Percentiles rank a stretch among this genome's conserved stretches.
phyloP scores from a whole-genome alignment of 1,140 invertebrate genomes.

The Zaprionus africanus region DNA sequence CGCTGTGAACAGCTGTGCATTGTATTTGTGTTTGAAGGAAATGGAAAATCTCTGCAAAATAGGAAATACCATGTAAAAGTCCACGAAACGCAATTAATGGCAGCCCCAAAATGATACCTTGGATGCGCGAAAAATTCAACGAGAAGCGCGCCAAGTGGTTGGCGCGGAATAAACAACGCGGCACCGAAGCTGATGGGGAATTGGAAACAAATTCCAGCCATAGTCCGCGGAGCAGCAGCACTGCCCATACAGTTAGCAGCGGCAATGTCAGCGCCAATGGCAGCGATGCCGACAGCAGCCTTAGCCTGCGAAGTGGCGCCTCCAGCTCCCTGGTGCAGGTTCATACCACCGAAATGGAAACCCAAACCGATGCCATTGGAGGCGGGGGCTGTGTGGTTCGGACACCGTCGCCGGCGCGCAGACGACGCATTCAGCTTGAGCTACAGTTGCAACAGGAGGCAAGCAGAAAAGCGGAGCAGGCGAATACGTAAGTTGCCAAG shows the following conservation, averaged over 20 bases:
- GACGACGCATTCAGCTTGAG: conserved; percentile 66
- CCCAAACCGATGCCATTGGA: conserved; percentile 63
- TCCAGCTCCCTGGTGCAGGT: conserved; percentile 45
- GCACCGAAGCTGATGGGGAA: conserved; percentile 20
- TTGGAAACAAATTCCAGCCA: conserved; percentile 26
- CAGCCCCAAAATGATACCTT: conserved; percentile 79
- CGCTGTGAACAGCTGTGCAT: conserved; percentile 45
- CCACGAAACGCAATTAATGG: conserved; percentile 46
- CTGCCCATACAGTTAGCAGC: conserved; percentile 9
- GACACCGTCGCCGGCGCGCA: conserved; percentile 62
- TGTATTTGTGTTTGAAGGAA: conserved; percentile 59
- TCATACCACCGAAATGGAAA: conserved; percentile 61
- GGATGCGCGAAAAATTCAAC: conserved; percentile 83
- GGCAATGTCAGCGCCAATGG: conserved; percentile 29
- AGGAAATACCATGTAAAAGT: conserved; percentile 41
- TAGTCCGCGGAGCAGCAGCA: conserved; percentile 27
- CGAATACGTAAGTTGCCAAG: conserved; percentile 69
- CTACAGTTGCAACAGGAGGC: conserved; percentile 55
- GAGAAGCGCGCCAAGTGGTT: conserved; percentile 79
- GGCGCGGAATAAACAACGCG: conserved; percentile 65
- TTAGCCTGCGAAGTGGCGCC: conserved; percentile 39
- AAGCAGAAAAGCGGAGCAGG: conserved; percentile 53
- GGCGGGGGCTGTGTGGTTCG: conserved; percentile 62
- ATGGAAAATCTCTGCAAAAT: conserved; percentile 26
- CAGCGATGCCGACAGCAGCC: conserved; percentile 60